Evolutionary conservation across 2,113 vertebrate genomes (phyloP).

Genomic region (Anoura caudifer): DNA sequence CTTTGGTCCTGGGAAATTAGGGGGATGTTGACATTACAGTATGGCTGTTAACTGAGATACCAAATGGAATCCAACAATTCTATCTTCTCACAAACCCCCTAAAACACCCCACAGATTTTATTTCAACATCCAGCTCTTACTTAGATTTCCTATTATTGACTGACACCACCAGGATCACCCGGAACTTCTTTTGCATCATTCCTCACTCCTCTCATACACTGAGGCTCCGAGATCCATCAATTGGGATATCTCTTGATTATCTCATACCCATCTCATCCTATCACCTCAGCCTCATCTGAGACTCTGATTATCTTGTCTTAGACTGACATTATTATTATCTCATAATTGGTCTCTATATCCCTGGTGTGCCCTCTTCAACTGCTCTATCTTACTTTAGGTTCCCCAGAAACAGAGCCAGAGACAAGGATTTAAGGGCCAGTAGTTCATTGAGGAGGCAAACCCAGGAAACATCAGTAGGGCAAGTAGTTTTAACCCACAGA

Average conservation of each 20-base stretch:
- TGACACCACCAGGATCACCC: neutral
- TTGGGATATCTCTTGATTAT: neutral
- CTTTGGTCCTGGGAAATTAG: neutral
- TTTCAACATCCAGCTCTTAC: neutral
- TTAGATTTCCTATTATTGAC: neutral
- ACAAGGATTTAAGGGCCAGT: neutral
- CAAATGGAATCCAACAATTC: neutral
- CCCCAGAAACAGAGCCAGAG: neutral
- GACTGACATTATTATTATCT: neutral
- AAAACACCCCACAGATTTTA: neutral
- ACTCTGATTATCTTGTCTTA: neutral
- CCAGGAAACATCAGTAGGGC: neutral
- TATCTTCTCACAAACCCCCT: neutral
- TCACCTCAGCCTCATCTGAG: neutral
- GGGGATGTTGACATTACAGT: neutral
- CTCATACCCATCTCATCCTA: neutral
- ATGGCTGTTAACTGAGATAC: neutral
- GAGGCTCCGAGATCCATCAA: neutral
- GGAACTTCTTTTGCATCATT: neutral
- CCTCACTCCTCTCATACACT: neutral
- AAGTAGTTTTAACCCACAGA: neutral
- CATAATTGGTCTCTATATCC: neutral
- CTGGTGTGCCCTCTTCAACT: neutral
- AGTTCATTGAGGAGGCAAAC: neutral
- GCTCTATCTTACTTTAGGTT: neutral